These are phyloP conservation scores for Trileptium ribeirensis DNA, from an alignment of 2,888 invertebrate genomes.

Conservation along the genomic window DNA sequence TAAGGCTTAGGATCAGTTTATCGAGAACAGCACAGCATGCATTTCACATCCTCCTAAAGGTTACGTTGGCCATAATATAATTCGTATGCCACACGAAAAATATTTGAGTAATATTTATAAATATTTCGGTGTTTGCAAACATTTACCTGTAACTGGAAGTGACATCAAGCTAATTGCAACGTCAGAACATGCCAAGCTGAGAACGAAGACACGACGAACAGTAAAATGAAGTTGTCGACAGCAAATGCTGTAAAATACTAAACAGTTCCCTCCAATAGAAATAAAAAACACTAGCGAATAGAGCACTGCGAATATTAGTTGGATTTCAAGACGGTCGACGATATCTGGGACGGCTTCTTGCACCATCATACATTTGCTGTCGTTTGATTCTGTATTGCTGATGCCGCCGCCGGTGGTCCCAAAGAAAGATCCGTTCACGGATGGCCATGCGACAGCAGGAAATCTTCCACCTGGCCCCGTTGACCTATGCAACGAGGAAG, in stretches of 20 bases:
- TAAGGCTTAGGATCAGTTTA: no score
- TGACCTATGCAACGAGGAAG: no score
- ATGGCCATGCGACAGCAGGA: no score
- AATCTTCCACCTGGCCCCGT: no score
- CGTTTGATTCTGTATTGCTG: not conserved
- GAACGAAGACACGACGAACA: constrained; percentile 10
- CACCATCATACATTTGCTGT: not conserved
- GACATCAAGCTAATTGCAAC: constrained; percentile 6
- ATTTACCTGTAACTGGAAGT: not conserved
- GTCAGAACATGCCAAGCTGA: constrained; percentile 18
- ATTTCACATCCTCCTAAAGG: no score
- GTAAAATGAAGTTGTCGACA: constrained; percentile 4
- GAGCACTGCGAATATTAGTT: not conserved
- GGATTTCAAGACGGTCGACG: not conserved
- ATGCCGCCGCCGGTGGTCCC: no score
- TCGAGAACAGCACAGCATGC: no score
- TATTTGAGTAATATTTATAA: no score
- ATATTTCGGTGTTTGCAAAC: no score
- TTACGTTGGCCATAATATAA: no score
- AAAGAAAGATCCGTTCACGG: no score
- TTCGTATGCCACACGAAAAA: no score
- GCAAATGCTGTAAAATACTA: constrained; percentile 6
- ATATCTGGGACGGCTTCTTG: not conserved
- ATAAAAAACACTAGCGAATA: not conserved
- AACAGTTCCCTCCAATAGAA: not conserved